Evolutionary conservation across 2,113 vertebrate species (phyloP).

Genomic region (Pteropus alecto): DNA sequence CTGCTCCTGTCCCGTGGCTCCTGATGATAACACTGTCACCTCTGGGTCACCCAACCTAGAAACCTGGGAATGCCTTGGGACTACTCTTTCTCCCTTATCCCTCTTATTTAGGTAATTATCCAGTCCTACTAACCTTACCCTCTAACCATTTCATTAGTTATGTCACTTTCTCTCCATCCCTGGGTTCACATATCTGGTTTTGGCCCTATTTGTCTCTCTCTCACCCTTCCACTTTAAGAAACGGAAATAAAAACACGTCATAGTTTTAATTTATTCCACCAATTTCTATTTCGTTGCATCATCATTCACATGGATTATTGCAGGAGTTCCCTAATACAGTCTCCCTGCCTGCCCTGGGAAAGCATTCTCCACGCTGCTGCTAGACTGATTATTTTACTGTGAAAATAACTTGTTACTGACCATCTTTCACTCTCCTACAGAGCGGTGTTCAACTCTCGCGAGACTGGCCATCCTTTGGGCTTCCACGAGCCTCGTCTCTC

Average conservation of each 20-base stretch:
- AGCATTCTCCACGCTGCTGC: background rate
- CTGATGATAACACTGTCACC: background rate
- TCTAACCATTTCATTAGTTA: background rate
- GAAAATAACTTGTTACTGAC: background rate
- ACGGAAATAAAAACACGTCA: background rate
- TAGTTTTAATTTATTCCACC: background rate
- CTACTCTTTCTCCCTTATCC: background rate
- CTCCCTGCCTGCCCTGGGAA: background rate
- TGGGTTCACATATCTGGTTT: background rate
- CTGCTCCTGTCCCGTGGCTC: background rate
- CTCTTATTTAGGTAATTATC: background rate
- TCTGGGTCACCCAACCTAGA: background rate
- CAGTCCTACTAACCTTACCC: background rate
- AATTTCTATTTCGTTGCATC: background rate
- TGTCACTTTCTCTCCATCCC: background rate
- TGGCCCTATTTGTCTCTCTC: background rate
- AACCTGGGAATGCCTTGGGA: background rate
- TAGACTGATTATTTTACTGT: background rate
- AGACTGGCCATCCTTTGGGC: accelerated
- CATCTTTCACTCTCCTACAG: accelerated
- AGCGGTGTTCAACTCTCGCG: background rate
- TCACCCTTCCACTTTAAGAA: background rate
- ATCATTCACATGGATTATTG: background rate
- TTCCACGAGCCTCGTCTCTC: background rate
- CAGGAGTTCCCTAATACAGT: background rate